These are phyloP conservation scores for Chionomys nivalis DNA, from an alignment of 2,113 vertebrate species.

Conservation along the genomic window DNA sequence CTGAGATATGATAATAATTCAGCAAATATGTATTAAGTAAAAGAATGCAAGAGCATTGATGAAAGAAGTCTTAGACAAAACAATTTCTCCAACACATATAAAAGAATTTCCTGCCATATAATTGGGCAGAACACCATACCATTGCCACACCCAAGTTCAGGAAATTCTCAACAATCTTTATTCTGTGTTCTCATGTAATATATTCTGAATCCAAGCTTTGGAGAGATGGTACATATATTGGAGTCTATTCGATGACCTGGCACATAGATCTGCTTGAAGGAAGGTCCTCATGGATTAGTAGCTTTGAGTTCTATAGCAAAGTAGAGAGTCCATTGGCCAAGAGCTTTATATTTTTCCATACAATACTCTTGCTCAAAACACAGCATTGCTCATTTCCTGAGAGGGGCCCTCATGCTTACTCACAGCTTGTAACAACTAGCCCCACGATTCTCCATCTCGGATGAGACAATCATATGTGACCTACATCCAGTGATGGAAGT, in stretches of 20 bases:
- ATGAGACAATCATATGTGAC: not conserved
- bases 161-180: not conserved
- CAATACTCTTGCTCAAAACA: not conserved
- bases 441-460: not conserved
- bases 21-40: not conserved
- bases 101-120: conserved; percentile 57
- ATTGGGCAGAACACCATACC: conserved; percentile 25
- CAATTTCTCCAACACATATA: conserved; percentile 14
- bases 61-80: conserved; percentile 41
- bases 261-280: not conserved
- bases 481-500: not conserved
- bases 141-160: conserved; percentile 13
- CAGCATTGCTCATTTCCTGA: rapidly evolving
- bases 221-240: not conserved
- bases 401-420: not conserved
- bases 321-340: not conserved
- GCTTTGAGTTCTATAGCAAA: not conserved
- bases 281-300: not conserved
- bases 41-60: conserved; percentile 25
- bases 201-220: not conserved
- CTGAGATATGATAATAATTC: not conserved
- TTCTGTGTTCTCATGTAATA: not conserved
- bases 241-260: not conserved
- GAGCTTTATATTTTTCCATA: not conserved
- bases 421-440: not conserved